Conservation (phyloP, 2,113 vertebrate species). For the Microtus oregoni region DNA sequence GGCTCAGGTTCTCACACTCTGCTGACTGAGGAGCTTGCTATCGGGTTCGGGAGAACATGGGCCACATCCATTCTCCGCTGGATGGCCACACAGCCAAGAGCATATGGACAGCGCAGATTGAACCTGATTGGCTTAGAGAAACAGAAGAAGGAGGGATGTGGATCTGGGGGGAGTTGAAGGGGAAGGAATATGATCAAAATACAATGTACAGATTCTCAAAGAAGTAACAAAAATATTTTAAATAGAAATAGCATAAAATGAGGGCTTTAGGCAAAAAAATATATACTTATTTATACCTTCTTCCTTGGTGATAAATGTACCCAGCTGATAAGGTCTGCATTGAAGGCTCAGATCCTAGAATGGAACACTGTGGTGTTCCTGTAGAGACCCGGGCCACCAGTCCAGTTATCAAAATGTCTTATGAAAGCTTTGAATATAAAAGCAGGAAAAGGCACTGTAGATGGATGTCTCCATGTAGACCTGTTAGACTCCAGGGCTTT, state of each 20-base stretch:
- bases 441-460: background rate
- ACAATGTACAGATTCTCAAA: background rate
- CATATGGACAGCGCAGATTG: background rate
- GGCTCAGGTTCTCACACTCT: no score
- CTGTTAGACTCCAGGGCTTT: accelerated
- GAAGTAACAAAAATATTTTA: background rate
- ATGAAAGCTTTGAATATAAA: background rate
- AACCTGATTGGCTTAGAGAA: background rate
- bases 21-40: background rate
- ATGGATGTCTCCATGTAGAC: background rate
- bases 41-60: background rate
- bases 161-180: background rate
- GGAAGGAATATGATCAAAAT: background rate
- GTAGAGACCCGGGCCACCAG: background rate
- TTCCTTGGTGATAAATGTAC: background rate
- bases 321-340: background rate
- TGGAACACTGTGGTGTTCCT: accelerated
- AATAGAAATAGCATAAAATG: background rate
- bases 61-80: background rate
- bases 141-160: background rate
- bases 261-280: background rate
- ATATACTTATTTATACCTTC: background rate
- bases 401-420: background rate
- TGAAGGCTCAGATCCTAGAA: background rate
- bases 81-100: background rate